These are phyloP conservation scores for Apeira syringaria DNA, from an alignment of 2,888 invertebrate genomes.

Conservation along the genomic window DNA sequence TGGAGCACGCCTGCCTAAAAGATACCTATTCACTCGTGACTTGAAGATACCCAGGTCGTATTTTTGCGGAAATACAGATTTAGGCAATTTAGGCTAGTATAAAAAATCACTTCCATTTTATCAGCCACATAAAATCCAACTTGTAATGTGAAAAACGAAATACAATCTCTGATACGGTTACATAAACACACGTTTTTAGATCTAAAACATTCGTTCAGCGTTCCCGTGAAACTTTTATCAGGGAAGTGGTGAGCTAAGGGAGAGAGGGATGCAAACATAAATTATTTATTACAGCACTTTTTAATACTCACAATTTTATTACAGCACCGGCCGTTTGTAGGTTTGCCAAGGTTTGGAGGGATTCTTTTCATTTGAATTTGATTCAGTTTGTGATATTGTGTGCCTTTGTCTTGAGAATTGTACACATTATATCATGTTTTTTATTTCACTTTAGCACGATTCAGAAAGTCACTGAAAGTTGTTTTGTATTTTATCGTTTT, in stretches of 20 bases:
- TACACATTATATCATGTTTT: neutral
- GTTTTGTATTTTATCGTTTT: no score
- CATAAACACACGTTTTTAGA: slow-evolving; percentile 34
- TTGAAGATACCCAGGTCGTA: no score
- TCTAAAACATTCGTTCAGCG: slow-evolving; percentile 38
- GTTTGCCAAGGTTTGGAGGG: slow-evolving; percentile 34
- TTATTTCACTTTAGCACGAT: no score
- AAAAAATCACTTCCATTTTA: no score
- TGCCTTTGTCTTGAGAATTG: slow-evolving; percentile 19
- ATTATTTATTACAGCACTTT: slow-evolving; percentile 48
- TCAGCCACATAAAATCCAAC: no score
- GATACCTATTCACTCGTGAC: no score
- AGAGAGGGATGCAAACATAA: slow-evolving; percentile 36
- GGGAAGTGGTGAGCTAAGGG: slow-evolving; percentile 30
- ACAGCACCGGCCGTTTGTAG: slow-evolving; percentile 40
- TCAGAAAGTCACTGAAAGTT: neutral
- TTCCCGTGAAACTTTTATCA: slow-evolving; percentile 49
- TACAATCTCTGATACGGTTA: slow-evolving; percentile 29
- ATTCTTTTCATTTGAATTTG: slow-evolving; percentile 39
- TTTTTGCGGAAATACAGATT: no score
- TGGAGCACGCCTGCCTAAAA: no score
- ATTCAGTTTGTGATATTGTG: slow-evolving; percentile 23
- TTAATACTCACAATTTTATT: slow-evolving; percentile 47
- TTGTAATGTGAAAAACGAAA: slow-evolving; percentile 2
- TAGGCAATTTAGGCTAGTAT: no score